These are phyloP conservation scores for Zosterops japonicus DNA, from an alignment of 2,113 vertebrate species.

Conservation along the genomic window DNA sequence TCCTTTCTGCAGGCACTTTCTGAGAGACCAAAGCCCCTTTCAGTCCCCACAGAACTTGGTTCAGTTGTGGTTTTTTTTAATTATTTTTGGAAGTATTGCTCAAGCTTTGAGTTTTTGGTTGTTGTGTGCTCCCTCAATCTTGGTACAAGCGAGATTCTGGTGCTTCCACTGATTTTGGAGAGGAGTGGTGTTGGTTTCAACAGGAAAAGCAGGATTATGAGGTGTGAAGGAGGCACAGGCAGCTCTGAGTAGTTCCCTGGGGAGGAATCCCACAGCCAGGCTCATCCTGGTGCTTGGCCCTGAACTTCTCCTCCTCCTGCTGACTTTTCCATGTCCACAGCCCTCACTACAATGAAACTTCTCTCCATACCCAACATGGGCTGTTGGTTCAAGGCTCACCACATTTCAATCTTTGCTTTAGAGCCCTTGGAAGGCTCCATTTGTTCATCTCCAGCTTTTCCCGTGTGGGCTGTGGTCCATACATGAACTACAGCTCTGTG, in stretches of 20 bases:
- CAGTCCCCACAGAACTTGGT: rapidly evolving
- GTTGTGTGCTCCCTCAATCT: background rate
- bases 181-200: background rate
- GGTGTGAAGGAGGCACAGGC: rapidly evolving
- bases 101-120: rapidly evolving
- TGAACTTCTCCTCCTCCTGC: background rate
- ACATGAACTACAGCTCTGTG: rapidly evolving
- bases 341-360: background rate
- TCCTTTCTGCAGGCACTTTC: background rate
- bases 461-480: rapidly evolving
- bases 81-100: background rate
- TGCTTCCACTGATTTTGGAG: background rate
- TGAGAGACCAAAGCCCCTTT: background rate
- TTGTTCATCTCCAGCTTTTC: background rate
- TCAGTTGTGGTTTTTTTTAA: background rate
- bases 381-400: background rate
- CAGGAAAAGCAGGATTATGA: rapidly evolving
- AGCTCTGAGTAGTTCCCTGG: background rate
- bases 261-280: background rate
- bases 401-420: background rate
- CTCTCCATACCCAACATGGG: rapidly evolving
- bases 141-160: background rate
- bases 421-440: rapidly evolving
- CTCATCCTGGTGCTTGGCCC: background rate
- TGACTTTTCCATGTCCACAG: background rate